Base-by-base conservation (phyloP, 2,888 invertebrate species). In the Yponomeuta evonymella region DNA sequence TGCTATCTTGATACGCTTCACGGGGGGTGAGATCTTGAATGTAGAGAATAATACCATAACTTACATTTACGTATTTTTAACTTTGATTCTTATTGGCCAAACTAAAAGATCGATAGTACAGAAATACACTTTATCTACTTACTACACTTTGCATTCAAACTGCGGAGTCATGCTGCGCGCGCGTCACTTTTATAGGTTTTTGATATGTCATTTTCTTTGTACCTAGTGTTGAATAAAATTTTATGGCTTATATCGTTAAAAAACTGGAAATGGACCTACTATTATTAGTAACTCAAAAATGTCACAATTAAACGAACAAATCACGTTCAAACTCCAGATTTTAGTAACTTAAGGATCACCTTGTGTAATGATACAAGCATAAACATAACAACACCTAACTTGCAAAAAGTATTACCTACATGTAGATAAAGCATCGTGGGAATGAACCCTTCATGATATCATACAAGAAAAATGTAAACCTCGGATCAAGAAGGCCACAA, bases 141-240 rank as follows among this genome's bases (percentile, higher is more conserved):
- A 10, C 30, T 11, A 4, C 65, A 11, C 29, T 65, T 30, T 65
- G 33, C 71, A 72, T 71, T 75, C 73, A 76, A 74, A 73, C 74
- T 76, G 74, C 75, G 75, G 72, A 71, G 72, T 70, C 80, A 78
- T 75, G 81, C 79, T 75, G 81, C 73, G 80, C 76, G 65, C 69
- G 76, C 77, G 75, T 77, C 78, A 78, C 74, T 75, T 79, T 77
- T 76, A 78, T 75, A 71, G 73, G 74, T 70, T 75, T 75, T 75
- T 74, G 75, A 73, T 74, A 70, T 75, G 78, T 80, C 77, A 77
- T 78, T 78, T 75, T 77, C 76, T 78, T 80, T 75, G 73, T 75
- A 12, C 48, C 23, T 15, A 43, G 69, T 36, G 51, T 58, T 30
- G n/a, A 48, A 51, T 69, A 69, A 29, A 30, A 69, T 69, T 69